phyloP scores from a whole-genome alignment of 2,113 vertebrate genomes.

The Camelus dromedarius region DNA sequence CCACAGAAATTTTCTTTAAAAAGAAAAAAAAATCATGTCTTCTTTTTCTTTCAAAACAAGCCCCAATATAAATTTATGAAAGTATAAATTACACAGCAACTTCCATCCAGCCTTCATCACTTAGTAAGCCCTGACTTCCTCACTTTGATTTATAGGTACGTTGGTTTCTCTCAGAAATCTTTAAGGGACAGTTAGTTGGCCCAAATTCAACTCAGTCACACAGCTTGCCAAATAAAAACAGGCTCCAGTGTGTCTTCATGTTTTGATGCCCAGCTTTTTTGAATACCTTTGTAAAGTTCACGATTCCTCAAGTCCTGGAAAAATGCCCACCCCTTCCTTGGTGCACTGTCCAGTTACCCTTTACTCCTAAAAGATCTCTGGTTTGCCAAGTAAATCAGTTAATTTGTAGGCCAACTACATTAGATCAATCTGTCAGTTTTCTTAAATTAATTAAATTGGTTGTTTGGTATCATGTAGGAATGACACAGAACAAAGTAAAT shows the following conservation, averaged over 20 bases:
- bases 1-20: neutral
- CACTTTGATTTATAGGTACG: neutral
- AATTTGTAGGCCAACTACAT: constrained; percentile 39
- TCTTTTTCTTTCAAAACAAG: constrained; percentile 1
- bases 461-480: neutral
- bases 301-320: neutral
- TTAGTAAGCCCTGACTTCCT: neutral
- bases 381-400: neutral
- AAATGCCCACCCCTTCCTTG: neutral
- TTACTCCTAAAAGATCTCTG: neutral
- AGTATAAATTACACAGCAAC: neutral
- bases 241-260: neutral
- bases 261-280: constrained; percentile 40
- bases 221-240: neutral
- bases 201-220: constrained; percentile 7
- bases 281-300: neutral
- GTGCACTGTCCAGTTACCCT: neutral
- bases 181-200: constrained; percentile 40
- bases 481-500: neutral
- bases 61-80: neutral
- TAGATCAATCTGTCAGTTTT: neutral
- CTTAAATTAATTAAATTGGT: constrained; percentile 27
- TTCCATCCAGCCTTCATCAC: neutral
- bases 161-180: constrained; percentile 36
- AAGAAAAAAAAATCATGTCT: neutral